Base-by-base conservation (phyloP, 2,113 vertebrate species). In the Hippoglossus stenolepis region DNA sequence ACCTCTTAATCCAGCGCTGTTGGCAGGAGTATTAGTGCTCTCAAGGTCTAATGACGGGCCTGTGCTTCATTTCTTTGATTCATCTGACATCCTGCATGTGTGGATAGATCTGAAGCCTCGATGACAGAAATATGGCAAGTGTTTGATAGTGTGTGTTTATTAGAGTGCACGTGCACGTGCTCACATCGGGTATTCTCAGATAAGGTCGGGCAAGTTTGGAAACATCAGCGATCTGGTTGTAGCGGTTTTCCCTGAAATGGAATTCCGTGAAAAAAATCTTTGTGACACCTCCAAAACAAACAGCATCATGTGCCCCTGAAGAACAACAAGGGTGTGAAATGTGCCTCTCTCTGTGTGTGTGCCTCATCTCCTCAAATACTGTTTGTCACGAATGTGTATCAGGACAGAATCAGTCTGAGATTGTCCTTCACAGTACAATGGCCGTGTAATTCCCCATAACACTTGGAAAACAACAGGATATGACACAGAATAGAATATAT, bases 81-180 rank as follows among this genome's bases (percentile, higher is more conserved):
- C 31, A 56, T 71, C 59, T 80, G 70, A 61, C 76, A 79, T 90
- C 65, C 57, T 85, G 77, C 61, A 81, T 69, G 65, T 70, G 38
- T 40, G 20, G 15, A 75, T 26, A 77, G 20, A 57, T 13, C 20
- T 49, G 65, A 75, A 3, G 1, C 23, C 21, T 65, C 79, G 60
- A 45, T 31, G 40, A 38, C 43, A 45, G 43, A 45, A 45, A 45
- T 45, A 15, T 45, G 45, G 45, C 14, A 18, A 49, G 45, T 6
- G 15, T 18, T 18, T 49, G 18, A 18, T 49, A 17, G 4, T 49
- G 15, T 18, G 28, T 82, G 28, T 72, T 21, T 65, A 2, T 72
- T 20, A 59, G 59, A 59, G 13, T 47, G 14, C 43, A 69, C 53
- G 57, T 47, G 71, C 47, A 21, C 15, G 20, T 18, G 57, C 21